Evolutionary conservation across 53 echinoderm and acorn worm genomes (phyloP).

Genomic region (Luidia sarsii): DNA sequence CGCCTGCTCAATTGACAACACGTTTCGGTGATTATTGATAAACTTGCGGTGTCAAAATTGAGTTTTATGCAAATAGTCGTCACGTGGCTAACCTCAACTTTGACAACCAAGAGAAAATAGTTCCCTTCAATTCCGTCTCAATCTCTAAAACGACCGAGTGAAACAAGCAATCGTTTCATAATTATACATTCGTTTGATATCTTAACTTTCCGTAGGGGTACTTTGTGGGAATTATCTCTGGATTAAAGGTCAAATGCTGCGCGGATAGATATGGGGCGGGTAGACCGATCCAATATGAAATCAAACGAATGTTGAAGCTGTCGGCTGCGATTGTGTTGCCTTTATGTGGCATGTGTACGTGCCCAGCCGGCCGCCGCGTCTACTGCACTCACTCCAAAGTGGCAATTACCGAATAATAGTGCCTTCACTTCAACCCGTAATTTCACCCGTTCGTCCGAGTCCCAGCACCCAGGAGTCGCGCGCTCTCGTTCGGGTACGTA

Average conservation of each 20-base stretch:
- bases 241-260: not conserved
- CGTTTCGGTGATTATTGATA: no score
- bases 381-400: not conserved
- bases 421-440: constrained; percentile 31
- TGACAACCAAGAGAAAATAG: constrained; percentile 26
- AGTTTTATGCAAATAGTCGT: constrained; percentile 29
- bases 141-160: not conserved
- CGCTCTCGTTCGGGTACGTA: constrained; percentile 23
- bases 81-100: constrained; percentile 32
- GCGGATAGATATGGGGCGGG: constrained; percentile 38
- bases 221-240: not conserved
- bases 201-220: not conserved
- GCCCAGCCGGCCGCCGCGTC: constrained; percentile 34
- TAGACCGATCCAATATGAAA: constrained; percentile 47
- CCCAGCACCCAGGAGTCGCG: not conserved
- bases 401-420: not conserved
- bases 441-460: not conserved
- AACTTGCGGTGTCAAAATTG: no score
- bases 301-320: constrained; percentile 30
- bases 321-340: no score
- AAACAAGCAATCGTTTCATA: not conserved
- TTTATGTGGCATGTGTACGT: no score
- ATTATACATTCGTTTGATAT: not conserved
- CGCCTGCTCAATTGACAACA: no score
- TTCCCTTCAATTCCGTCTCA: not conserved